phyloP scores from a whole-genome alignment of 1,140 invertebrate species.

The Cherax destructor region DNA sequence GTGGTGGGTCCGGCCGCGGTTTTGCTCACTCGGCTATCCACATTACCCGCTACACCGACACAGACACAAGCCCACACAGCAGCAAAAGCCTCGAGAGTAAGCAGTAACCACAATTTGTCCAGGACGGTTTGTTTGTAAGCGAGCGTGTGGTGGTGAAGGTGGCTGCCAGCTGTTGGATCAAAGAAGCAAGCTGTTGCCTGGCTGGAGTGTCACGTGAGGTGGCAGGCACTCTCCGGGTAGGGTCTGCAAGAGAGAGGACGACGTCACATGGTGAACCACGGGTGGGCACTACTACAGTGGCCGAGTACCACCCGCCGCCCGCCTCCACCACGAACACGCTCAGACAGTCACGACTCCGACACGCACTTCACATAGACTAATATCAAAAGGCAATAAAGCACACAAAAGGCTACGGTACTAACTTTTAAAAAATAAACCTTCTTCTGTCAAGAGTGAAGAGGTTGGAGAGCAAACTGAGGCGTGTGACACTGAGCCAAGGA shows the following conservation, averaged over 20 bases:
- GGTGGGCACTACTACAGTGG: conserved; percentile 3
- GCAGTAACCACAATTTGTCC: conserved; percentile 45
- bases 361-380: neutral
- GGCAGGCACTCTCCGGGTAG: conserved; percentile 60
- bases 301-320: conserved; percentile 9
- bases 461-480: neutral
- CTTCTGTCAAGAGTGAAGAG: conserved; percentile 7
- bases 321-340: neutral
- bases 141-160: conserved; percentile 2
- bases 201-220: conserved; percentile 65
- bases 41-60: conserved; percentile 65
- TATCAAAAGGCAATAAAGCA: conserved; percentile 6
- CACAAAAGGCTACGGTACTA: conserved; percentile 10
- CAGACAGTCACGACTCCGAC: neutral
- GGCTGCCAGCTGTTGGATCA: conserved; percentile 41
- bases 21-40: conserved; percentile 53
- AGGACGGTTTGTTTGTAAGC: conserved; percentile 49
- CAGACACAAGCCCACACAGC: conserved; percentile 58
- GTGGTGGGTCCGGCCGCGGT: conserved; percentile 1
- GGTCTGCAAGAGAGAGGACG: conserved; percentile 70
- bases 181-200: conserved; percentile 68
- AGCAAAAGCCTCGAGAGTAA: conserved; percentile 37
- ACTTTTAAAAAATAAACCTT: neutral
- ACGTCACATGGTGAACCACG: conserved; percentile 60
- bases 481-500: neutral